Percentiles rank a stretch among this genome's conserved stretches.
Evolutionary conservation across 2,113 vertebrate genomes (phyloP).

Genomic region (Syngnathus scovelli): DNA sequence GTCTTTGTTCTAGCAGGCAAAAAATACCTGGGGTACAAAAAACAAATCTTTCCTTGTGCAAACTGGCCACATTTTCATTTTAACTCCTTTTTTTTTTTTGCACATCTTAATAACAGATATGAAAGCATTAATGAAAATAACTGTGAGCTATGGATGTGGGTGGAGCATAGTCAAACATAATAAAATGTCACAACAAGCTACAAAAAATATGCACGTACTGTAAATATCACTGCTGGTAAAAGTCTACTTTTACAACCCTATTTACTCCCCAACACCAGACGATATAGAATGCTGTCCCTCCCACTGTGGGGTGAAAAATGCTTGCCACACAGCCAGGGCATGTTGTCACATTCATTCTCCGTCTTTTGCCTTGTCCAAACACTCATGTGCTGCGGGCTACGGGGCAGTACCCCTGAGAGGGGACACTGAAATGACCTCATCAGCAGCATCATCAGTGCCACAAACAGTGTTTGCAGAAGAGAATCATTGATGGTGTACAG

Average conservation of each 20-base stretch:
- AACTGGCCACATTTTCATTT: neutral
- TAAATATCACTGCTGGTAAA: neutral
- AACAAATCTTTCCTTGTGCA: neutral
- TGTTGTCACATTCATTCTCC: conserved; percentile 52
- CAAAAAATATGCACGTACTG: neutral
- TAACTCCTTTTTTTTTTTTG: neutral
- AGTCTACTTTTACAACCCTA: conserved; percentile 2
- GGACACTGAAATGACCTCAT: conserved; percentile 37
- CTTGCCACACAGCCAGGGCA: conserved; percentile 44
- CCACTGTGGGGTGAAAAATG: conserved; percentile 24
- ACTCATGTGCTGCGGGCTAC: conserved; percentile 32
- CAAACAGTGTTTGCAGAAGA: neutral
- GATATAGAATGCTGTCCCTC: conserved; percentile 13
- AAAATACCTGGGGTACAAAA: neutral
- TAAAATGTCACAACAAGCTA: conserved; percentile 7
- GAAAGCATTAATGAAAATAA: neutral
- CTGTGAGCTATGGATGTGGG: neutral
- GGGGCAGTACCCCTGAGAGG: conserved; percentile 38
- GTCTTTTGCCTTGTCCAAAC: conserved; percentile 52
- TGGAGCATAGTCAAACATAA: conserved; percentile 1
- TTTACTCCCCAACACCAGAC: conserved; percentile 6
- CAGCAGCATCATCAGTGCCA: conserved; percentile 19
- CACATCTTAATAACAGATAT: neutral
- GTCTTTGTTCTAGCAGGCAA: neutral
- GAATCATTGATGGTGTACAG: neutral